Conservation (phyloP, 2,113 vertebrate species). For the Ondatra zibethicus region DNA sequence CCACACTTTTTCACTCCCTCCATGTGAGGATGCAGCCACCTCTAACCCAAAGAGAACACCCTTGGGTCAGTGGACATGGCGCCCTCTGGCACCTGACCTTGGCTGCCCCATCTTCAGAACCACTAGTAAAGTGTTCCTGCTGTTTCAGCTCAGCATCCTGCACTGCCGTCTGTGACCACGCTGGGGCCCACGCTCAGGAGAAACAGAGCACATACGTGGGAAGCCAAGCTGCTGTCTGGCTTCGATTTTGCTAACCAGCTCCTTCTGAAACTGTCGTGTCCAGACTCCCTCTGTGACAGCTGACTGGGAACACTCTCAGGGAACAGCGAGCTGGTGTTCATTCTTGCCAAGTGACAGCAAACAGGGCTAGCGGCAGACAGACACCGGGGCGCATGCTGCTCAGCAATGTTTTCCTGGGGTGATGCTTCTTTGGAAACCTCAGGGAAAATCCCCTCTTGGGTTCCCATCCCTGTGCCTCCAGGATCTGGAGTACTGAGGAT, state of each 20-base stretch:
- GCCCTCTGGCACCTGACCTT: background rate
- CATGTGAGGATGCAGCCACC: background rate
- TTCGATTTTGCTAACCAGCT: background rate
- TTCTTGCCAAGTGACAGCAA: accelerated
- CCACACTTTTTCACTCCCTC: background rate
- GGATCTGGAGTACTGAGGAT: no score
- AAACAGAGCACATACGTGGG: accelerated
- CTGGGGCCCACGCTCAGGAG: accelerated
- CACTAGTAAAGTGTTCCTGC: accelerated
- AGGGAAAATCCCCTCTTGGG: background rate
- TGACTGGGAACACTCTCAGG: background rate
- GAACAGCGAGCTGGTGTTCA: background rate
- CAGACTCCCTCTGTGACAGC: background rate
- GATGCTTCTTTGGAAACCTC: background rate
- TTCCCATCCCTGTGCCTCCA: background rate
- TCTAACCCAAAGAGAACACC: no score
- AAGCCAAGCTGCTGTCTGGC: background rate
- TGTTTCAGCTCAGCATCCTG: accelerated
- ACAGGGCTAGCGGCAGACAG: background rate
- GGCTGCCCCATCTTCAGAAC: background rate
- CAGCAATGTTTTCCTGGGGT: accelerated
- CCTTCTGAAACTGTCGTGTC: background rate
- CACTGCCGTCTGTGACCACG: accelerated
- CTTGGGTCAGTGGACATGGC: background rate
- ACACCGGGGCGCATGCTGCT: accelerated